Conservation (phyloP, 2,888 invertebrate genomes). For the Alviniconcha strummeri region DNA sequence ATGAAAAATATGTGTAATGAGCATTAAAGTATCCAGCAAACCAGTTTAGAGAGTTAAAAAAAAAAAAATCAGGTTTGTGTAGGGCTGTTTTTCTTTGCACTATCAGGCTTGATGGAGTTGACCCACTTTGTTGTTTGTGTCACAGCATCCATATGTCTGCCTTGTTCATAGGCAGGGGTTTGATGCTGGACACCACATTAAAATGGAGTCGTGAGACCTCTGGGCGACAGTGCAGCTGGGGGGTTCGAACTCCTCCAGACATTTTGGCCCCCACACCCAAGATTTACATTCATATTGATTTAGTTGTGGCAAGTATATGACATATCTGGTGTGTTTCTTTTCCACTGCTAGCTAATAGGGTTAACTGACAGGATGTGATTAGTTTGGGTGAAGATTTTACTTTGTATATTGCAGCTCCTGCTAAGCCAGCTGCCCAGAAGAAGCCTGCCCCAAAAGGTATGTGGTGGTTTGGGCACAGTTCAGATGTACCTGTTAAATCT, state of each 20-base stretch:
- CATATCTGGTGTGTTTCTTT: no score
- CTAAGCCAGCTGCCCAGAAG: background rate
- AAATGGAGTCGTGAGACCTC: constrained; percentile 17
- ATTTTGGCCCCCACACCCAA: no score
- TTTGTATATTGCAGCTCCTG: background rate
- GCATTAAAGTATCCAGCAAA: background rate
- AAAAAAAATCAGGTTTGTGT: background rate
- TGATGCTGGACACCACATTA: constrained; percentile 8
- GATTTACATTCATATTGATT: no score
- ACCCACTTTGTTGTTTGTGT: background rate
- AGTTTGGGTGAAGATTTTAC: no score
- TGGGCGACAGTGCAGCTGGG: background rate
- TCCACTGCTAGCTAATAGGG: no score
- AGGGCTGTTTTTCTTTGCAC: no score
- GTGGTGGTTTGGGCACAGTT: no score
- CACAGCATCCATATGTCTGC: constrained; percentile 16
- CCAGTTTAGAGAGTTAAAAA: background rate
- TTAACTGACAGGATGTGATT: no score
- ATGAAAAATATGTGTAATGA: background rate
- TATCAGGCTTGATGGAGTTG: no score
- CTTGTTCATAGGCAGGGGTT: constrained; percentile 15
- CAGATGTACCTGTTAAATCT: no score
- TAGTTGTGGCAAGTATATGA: no score
- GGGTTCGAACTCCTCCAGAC: constrained; percentile 24
- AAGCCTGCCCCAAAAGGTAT: background rate